Evolutionary conservation across 2,888 invertebrate species (phyloP).

Genomic region (Aleiodes testaceus): DNA sequence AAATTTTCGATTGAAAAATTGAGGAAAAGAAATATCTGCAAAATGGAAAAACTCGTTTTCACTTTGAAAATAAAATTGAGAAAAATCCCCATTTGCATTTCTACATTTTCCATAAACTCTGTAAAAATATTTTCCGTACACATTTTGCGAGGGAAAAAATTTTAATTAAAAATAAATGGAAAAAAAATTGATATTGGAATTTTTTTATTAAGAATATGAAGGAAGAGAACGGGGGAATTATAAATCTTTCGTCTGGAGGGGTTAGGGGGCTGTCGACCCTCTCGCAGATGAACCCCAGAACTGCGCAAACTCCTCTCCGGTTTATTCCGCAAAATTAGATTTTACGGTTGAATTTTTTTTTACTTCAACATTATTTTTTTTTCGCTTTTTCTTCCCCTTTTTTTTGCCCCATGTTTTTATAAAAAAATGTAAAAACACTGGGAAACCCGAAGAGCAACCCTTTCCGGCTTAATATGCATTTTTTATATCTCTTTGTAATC

Average conservation of each 20-base stretch:
- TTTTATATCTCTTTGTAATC: not conserved
- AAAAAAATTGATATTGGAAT: constrained; percentile 31
- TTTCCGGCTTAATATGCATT: constrained; percentile 21
- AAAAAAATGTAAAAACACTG: constrained; percentile 26
- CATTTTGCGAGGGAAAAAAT: not conserved
- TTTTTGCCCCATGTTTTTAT: not conserved
- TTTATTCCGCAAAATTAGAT: constrained; percentile 35
- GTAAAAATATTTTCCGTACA: no score
- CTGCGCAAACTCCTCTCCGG: constrained; percentile 28
- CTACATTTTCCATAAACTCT: not conserved
- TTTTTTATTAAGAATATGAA: constrained; percentile 33
- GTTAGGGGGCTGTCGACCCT: constrained; percentile 30
- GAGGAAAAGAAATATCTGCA: not conserved
- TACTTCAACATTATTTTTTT: no score
- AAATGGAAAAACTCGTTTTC: not conserved
- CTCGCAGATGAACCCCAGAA: constrained; percentile 23
- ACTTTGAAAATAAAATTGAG: not conserved
- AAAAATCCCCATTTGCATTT: constrained; percentile 1
- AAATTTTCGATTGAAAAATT: not conserved
- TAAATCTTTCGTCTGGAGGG: constrained; percentile 32
- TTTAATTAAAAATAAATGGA: constrained; percentile 30
- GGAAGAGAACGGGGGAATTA: constrained; percentile 29
- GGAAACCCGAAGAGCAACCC: constrained; percentile 26
- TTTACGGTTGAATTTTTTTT: constrained; percentile 27
- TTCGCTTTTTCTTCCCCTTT: not conserved